These are phyloP conservation scores for Trichoplusia ni DNA, from an alignment of 1,140 invertebrate species.

Conservation along the genomic window DNA sequence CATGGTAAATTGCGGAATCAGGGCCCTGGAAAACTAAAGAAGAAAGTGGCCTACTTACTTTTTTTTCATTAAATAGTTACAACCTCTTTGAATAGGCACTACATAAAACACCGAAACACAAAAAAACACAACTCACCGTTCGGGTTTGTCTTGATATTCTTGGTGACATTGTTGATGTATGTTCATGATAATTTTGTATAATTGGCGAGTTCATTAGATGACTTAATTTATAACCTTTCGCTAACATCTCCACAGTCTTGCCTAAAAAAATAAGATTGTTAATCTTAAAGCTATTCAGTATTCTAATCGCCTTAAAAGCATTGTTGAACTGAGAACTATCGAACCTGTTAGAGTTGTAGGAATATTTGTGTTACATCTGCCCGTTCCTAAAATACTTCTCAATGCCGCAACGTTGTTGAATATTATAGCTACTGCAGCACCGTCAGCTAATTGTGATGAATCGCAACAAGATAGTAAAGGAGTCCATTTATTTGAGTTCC, in stretches of 20 bases:
- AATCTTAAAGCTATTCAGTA: neutral
- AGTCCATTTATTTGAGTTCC: constrained; percentile 63
- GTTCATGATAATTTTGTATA: constrained; percentile 27
- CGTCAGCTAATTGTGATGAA: constrained; percentile 74
- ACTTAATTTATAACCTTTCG: constrained; percentile 69
- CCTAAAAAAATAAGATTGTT: constrained; percentile 46
- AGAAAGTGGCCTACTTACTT: too few species aligned
- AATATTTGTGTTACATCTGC: constrained; percentile 70
- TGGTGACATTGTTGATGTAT: constrained; percentile 28
- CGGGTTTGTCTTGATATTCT: constrained; percentile 39
- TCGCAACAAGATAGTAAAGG: constrained; percentile 70
- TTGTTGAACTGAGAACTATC: neutral
- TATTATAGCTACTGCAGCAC: constrained; percentile 71
- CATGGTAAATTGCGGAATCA: too few species aligned
- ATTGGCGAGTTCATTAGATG: constrained; percentile 46
- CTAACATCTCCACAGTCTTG: constrained; percentile 68
- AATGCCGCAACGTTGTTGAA: constrained; percentile 67
- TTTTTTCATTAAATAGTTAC: too few species aligned
- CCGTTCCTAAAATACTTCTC: constrained; percentile 65
- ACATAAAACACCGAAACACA: neutral
- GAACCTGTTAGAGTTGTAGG: constrained; percentile 71
- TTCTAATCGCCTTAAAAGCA: too few species aligned
- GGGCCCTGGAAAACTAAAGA: too few species aligned
- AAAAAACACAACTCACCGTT: constrained; percentile 39
- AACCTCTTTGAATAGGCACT: too few species aligned